Conservation (phyloP, 2,888 invertebrate species). For the Neuroscelio doddi region DNA sequence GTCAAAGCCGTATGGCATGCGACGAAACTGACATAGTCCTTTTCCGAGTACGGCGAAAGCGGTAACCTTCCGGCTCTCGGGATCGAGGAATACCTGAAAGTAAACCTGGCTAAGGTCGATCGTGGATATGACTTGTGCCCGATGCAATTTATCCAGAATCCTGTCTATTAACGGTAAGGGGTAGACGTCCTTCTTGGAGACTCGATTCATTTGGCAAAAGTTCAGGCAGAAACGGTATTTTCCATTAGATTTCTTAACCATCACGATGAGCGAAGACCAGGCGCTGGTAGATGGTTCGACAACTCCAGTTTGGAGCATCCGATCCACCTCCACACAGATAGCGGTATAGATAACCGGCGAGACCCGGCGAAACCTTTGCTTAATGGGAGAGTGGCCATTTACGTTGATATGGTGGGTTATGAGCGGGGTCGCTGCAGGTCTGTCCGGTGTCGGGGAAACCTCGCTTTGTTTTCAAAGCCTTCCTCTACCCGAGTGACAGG, state of each 20-base stretch:
- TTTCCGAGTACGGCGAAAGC: conserved; percentile 48
- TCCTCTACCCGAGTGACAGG: too few species aligned
- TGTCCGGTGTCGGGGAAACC: too few species aligned
- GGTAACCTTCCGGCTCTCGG: conserved; percentile 31
- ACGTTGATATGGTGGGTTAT: conserved; percentile 16
- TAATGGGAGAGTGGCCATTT: conserved; percentile 12
- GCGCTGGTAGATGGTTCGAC: conserved; percentile 42
- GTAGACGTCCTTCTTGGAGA: conserved; percentile 19
- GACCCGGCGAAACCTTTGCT: conserved; percentile 9
- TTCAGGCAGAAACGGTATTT: conserved; percentile 19
- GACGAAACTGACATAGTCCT: conserved; percentile 47
- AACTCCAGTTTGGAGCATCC: conserved; percentile 54
- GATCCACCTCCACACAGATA: conserved; percentile 57
- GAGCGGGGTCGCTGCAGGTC: too few species aligned
- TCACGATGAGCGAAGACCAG: conserved; percentile 53
- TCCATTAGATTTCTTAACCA: conserved; percentile 51
- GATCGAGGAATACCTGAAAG: conserved; percentile 37
- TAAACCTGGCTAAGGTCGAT: conserved; percentile 46
- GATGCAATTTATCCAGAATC: conserved; percentile 10
- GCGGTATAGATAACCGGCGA: conserved; percentile 28
- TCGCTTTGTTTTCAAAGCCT: too few species aligned
- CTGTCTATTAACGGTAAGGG: conserved; percentile 11
- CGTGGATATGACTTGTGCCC: conserved; percentile 34
- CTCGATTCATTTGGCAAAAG: conserved; percentile 12
- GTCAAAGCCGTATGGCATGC: conserved; percentile 34